Conservation (phyloP, 2,888 invertebrate genomes). For the Agrochola lota region DNA sequence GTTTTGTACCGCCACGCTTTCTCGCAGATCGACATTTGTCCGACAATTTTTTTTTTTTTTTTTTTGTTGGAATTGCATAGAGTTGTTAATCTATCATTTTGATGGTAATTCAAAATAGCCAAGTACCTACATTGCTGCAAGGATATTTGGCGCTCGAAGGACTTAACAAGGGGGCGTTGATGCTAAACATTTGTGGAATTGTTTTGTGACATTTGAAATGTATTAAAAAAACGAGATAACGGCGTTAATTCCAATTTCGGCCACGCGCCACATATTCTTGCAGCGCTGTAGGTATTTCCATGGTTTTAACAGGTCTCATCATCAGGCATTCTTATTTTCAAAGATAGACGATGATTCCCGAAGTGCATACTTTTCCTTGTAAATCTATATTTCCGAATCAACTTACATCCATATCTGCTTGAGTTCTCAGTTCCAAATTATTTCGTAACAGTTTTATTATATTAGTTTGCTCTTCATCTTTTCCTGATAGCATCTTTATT, state of each 20-base stretch:
- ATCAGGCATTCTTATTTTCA: background rate
- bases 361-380: background rate
- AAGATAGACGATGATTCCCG: background rate
- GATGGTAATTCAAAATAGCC: background rate
- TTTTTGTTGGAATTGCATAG: background rate
- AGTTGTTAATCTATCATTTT: background rate
- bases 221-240: background rate
- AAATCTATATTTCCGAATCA: conserved; percentile 10
- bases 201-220: background rate
- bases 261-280: background rate
- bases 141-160: background rate
- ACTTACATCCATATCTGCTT: conserved; percentile 80
- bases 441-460: conserved; percentile 80
- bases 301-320: background rate
- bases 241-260: background rate
- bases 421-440: conserved; percentile 80
- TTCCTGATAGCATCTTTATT: conserved; percentile 80
- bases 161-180: too few relatives aligned
- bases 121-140: background rate
- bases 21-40: background rate
- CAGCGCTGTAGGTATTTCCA: background rate
- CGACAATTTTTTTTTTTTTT: background rate
- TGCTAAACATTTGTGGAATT: background rate
- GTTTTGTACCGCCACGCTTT: background rate
- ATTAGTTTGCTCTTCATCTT: conserved; percentile 82